Conservation (phyloP, 1,140 invertebrate species). For the Chironomus tepperi region DNA sequence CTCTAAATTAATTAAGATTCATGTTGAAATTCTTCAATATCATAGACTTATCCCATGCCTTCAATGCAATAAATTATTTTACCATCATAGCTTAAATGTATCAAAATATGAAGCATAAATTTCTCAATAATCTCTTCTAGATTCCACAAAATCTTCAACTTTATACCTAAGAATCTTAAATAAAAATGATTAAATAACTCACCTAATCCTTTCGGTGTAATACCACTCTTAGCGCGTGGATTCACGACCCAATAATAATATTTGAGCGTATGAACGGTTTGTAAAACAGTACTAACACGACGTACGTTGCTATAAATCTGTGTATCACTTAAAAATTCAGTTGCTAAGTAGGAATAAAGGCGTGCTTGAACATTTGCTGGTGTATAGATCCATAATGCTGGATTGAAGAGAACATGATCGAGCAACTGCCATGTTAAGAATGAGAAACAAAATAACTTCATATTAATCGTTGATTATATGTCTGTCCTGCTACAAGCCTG, state of each 20-base stretch:
- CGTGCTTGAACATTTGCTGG: conserved; percentile 91
- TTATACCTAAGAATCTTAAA: too few species aligned
- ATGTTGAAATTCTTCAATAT: too few species aligned
- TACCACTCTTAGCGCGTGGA: conserved; percentile 88
- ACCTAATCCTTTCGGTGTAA: conserved; percentile 90
- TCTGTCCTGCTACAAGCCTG: conserved; percentile 34
- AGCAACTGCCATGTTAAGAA: conserved; percentile 84
- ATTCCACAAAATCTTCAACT: background rate
- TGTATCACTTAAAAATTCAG: conserved; percentile 94
- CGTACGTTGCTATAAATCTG: conserved; percentile 97
- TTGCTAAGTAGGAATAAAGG: conserved; percentile 94
- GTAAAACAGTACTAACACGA: conserved; percentile 91
- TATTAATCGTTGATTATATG: conserved; percentile 42
- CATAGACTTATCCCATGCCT: too few species aligned
- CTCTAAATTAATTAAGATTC: too few species aligned
- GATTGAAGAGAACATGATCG: conserved; percentile 98
- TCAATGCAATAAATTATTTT: too few species aligned
- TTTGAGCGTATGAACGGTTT: conserved; percentile 97
- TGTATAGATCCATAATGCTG: conserved; percentile 96
- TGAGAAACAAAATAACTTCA: conserved; percentile 66
- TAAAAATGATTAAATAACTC: conserved; percentile 34
- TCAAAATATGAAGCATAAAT: too few species aligned
- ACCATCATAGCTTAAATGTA: too few species aligned
- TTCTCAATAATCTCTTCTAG: too few species aligned
- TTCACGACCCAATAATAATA: conserved; percentile 99